phyloP scores from a whole-genome alignment of 2,888 invertebrate genomes.

The Luperina nickerlii region DNA sequence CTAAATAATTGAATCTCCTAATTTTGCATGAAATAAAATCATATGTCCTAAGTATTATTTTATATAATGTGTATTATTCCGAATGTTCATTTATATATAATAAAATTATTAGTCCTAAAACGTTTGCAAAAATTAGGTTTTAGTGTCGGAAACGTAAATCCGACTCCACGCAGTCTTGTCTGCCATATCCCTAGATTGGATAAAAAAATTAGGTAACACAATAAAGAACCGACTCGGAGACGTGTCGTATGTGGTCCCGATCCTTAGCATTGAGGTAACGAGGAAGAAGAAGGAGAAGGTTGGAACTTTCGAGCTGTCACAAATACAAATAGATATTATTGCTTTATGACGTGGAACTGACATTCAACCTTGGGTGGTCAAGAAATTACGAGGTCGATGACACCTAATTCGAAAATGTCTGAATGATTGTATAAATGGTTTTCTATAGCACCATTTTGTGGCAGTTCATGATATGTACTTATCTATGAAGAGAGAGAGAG shows the following conservation, averaged over 20 bases:
- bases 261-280: background rate
- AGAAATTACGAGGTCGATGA: background rate
- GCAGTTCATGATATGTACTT: slow-evolving; percentile 50
- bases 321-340: background rate
- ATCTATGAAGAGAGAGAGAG: slow-evolving; percentile 1
- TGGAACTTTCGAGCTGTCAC: background rate
- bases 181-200: too few species aligned
- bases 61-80: too few species aligned
- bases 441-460: slow-evolving; percentile 54
- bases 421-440: slow-evolving; percentile 30
- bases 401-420: background rate
- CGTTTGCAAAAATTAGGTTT: too few species aligned
- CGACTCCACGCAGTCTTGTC: too few species aligned
- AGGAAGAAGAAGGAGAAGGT: background rate
- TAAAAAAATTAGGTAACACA: too few species aligned
- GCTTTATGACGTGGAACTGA: background rate
- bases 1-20: too few species aligned
- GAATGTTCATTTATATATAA: too few species aligned
- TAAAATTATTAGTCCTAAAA: too few species aligned
- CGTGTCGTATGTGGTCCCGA: background rate
- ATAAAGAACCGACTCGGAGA: background rate
- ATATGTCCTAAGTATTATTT: too few species aligned
- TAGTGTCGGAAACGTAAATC: too few species aligned
- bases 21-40: too few species aligned
- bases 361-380: background rate